Evolutionary conservation across 2,113 vertebrate genomes (phyloP).

Genomic region (Triplophysa siluroides): DNA sequence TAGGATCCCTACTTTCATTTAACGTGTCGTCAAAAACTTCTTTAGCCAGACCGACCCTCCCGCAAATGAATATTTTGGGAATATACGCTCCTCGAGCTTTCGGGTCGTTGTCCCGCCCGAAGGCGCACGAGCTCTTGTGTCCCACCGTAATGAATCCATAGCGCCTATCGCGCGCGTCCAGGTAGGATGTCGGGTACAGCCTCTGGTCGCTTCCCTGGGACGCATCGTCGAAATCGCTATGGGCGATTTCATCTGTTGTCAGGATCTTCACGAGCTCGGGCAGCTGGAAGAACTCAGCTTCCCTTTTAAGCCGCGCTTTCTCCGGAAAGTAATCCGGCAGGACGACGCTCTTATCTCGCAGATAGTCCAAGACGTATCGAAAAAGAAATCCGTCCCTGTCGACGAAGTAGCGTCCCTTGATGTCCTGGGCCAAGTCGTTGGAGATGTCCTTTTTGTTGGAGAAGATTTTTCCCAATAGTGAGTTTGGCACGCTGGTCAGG

Average conservation of each 20-base stretch:
- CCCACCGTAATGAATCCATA: slow-evolving; percentile 95
- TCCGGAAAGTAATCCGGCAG: slow-evolving; percentile 98
- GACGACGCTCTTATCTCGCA: slow-evolving; percentile 96
- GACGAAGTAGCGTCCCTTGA: slow-evolving; percentile 94
- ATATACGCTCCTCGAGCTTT: slow-evolving; percentile 83
- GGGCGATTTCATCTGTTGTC: slow-evolving; percentile 84
- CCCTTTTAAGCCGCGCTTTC: slow-evolving; percentile 89
- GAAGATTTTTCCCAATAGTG: slow-evolving; percentile 94
- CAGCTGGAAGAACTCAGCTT: slow-evolving; percentile 96
- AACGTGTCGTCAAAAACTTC: slow-evolving; percentile 97
- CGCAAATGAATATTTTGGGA: slow-evolving; percentile 94
- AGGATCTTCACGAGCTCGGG: slow-evolving; percentile 91
- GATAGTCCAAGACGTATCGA: slow-evolving; percentile 96
- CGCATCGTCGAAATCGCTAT: slow-evolving; percentile 88
- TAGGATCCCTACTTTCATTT: slow-evolving; percentile 91
- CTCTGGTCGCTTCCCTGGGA: slow-evolving; percentile 90
- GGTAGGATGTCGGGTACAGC: slow-evolving; percentile 82
- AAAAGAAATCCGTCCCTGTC: slow-evolving; percentile 98
- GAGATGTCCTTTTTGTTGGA: slow-evolving; percentile 86
- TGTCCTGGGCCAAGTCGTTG: slow-evolving; percentile 90
- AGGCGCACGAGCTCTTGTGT: slow-evolving; percentile 82
- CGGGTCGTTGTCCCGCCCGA: slow-evolving; percentile 83
- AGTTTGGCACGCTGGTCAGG: slow-evolving; percentile 89
- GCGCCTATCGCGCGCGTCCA: slow-evolving; percentile 80
- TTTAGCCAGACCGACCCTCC: slow-evolving; percentile 91